Percentiles rank a stretch among this genome's conserved stretches.
These are phyloP conservation scores for Trichogramma dendrolimi DNA, from an alignment of 2,888 invertebrate genomes.

Conservation along the genomic window DNA sequence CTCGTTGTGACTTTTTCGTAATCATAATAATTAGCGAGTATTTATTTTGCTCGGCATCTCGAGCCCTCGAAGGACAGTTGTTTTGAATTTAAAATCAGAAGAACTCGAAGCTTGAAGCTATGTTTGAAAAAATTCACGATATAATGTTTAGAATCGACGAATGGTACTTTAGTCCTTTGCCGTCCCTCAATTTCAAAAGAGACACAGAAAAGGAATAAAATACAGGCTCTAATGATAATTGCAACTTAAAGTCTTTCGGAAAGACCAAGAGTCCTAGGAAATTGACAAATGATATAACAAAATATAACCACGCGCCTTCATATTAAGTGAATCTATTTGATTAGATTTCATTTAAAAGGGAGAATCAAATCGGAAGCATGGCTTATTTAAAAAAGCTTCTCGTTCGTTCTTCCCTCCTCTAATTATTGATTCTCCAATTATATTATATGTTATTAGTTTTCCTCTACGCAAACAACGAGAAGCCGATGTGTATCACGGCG, in stretches of 20 bases:
- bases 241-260: neutral
- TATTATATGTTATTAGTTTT: constrained; percentile 6
- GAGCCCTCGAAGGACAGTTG: constrained; percentile 14
- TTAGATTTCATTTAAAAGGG: constrained; percentile 10
- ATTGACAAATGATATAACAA: constrained; percentile 4
- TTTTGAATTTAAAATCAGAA: constrained; percentile 6
- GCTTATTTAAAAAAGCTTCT: constrained; percentile 9
- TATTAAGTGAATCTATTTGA: constrained; percentile 13
- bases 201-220: constrained; percentile 20
- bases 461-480: constrained; percentile 27
- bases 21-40: constrained; percentile 9
- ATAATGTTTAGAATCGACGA: constrained; percentile 44
- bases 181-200: constrained; percentile 41
- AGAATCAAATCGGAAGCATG: constrained; percentile 12
- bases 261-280: constrained; percentile 14
- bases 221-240: neutral
- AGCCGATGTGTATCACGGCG: constrained; percentile 8
- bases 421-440: constrained; percentile 11
- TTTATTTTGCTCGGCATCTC: constrained; percentile 20
- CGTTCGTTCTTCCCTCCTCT: constrained; percentile 12
- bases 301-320: constrained; percentile 18
- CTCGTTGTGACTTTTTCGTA: constrained; percentile 45
- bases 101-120: constrained; percentile 17
- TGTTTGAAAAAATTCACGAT: constrained; percentile 17
- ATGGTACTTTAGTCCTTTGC: constrained; percentile 51